These are phyloP conservation scores for Amphipoea oculea DNA, from an alignment of 2,888 invertebrate genomes.

Conservation along the genomic window DNA sequence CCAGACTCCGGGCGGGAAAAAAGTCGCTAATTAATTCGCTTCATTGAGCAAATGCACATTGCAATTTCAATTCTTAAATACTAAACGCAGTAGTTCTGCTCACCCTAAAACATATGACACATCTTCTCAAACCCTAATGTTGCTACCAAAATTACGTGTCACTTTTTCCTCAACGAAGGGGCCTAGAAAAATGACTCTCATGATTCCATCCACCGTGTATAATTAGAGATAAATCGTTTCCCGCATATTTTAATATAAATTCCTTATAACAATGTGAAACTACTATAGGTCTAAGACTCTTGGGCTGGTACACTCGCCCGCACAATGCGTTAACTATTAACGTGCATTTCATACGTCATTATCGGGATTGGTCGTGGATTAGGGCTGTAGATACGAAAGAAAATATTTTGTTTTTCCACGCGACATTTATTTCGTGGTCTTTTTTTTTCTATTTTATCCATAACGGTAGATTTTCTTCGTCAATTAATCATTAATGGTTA, in stretches of 20 bases:
- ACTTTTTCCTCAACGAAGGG: constrained; percentile 45
- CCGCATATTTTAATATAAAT: constrained; percentile 67
- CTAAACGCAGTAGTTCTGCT: not conserved
- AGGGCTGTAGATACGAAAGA: constrained; percentile 53
- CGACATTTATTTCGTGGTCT: not conserved
- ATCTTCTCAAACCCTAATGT: constrained; percentile 9
- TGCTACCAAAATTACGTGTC: constrained; percentile 44
- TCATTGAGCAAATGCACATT: not conserved
- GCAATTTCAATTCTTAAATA: not conserved
- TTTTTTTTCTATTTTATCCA: not conserved
- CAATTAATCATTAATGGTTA: not conserved
- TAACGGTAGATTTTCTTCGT: not conserved
- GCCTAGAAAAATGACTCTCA: constrained; percentile 56
- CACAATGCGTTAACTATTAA: constrained; percentile 68
- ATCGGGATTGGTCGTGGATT: constrained; percentile 54
- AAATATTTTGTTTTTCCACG: not conserved
- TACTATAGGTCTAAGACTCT: constrained; percentile 31
- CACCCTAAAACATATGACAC: constrained; percentile 8
- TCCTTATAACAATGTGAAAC: constrained; percentile 45
- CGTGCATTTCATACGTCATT: constrained; percentile 69
- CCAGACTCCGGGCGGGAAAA: too few relatives aligned
- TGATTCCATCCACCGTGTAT: constrained; percentile 58
- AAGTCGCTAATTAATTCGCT: not conserved
- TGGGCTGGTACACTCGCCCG: constrained; percentile 57
- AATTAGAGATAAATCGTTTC: constrained; percentile 66